Evolutionary conservation across 2,888 invertebrate genomes (phyloP), one percentile per base, ranked within the genome.

Genomic region (Ochropacha duplaris): DNA sequence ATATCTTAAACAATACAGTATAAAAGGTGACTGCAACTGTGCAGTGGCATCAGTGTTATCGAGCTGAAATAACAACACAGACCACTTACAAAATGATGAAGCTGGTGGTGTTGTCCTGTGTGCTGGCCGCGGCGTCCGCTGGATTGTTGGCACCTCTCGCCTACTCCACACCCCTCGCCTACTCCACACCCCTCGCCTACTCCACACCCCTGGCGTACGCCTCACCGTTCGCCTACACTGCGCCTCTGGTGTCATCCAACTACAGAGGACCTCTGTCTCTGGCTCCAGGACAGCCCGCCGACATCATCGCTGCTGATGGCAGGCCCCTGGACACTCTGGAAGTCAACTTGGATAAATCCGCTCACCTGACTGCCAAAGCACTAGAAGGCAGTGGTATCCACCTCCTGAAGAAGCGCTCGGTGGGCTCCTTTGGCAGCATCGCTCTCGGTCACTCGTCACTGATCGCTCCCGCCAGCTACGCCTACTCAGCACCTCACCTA

Each of bases 81-180:
- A 89, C 90, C 89, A 83, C 78, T 79, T 65, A 73, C 84, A 89
- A 76, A 70, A 93, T 93, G 93, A 80, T 92, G 84, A 92, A 92
- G 79, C 83, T 93, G 93, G 94, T 94, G 92, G 94, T 94, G 85
- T 94, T 95, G 90, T 94, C 93, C 78, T 94, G 94, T 87, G 79
- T 95, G 73, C 70, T 95, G 84, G 94, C 94, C 68, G 87, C 93
- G 68, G 94, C 91, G 68, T 88, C 91, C 61, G 94, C 94, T 22
- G 62, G 74, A 50, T 67, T 69, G 44, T 22, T 78, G 57, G 63
- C 64, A 49, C 60, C 57, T 24, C 50, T 68, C 56, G 62, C 69
- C 5, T 44, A 36, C 36, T 36, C 36, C 6, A 8, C 26, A n/a
- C 55, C 64, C 16, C 49, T 64, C 31, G 62, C 63, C 16, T 63